A percentile compares a stretch with the other conserved stretches of the same genome.
These are phyloP conservation scores for Scyliorhinus canicula DNA, from an alignment of 2,797 vertebrate species.

Conservation along the genomic window DNA sequence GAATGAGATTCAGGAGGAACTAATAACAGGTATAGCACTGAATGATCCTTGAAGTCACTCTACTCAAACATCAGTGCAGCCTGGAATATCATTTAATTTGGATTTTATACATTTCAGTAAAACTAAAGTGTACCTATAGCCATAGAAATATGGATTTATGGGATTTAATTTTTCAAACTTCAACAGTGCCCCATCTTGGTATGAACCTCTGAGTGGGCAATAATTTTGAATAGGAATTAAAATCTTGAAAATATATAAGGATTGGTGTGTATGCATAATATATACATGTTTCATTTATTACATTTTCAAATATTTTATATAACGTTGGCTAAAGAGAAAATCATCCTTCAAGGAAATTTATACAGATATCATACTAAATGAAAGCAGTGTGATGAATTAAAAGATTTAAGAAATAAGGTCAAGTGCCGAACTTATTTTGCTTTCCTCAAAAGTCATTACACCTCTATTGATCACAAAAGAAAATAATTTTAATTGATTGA, in stretches of 20 bases:
- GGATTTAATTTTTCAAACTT: background rate
- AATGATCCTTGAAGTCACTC: background rate
- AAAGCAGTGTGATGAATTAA: background rate
- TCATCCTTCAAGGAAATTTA: background rate
- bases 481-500: background rate
- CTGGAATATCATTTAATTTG: background rate
- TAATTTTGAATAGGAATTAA: background rate
- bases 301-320: background rate
- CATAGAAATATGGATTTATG: background rate
- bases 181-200: background rate
- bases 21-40: background rate
- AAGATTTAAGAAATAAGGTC: background rate
- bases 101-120: background rate
- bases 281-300: background rate
- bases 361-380: background rate
- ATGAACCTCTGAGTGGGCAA: no score
- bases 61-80: no score
- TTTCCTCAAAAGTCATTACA: background rate
- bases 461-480: background rate
- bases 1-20: no score
- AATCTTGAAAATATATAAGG: background rate
- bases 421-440: background rate
- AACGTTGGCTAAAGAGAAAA: no score
- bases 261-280: background rate
- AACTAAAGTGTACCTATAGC: background rate